Base-by-base conservation (phyloP, 2,113 vertebrate genomes). In the Raja brachyura region DNA sequence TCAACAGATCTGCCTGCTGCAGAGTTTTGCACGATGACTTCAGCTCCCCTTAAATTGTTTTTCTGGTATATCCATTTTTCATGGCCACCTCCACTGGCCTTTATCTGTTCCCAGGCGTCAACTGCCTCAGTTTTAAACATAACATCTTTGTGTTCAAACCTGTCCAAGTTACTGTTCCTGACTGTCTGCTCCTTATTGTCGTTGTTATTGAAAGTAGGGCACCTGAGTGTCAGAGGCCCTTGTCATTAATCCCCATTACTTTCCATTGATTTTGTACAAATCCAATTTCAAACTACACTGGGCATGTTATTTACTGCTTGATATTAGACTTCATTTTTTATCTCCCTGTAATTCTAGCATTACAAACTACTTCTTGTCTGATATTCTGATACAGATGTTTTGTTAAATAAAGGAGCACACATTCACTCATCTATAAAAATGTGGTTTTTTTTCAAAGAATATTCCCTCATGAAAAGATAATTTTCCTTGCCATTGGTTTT, bases 401-500 rank as follows among this genome's bases (percentile, higher is more conserved):
- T 92, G 68, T 92, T 22, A 70, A 70, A 54, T 92, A 70, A 92
- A 74, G 18, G 63, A 54, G 90, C 22, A 1, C 33, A 73, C 31
- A 48, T 54, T 92, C 33, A 92, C 66, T 92, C 66, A 92, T 73
- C 68, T 92, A 73, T 92, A 73, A 73, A 73, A 68, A 48, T 92
- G 88, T 48, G 39, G 16, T 25, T 92, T 73, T n/a, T 92, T 92
- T 92, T 92, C 66, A 92, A 61, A 68, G 66, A 92, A 22, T 73
- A 48, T 92, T 73, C 90, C 66, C 1, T 1, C 7, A 73, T 73
- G 48, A 73, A 18, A 73, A 68, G 90, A 73, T 92, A 11, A 92
- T 92, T 92, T 92, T 92, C 88, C 70, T 70, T 70, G 20, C 63
- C 88, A 90, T 31, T 90, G 66, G 16, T 90, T 90, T 90, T 90